These are phyloP conservation scores for Drosophila miranda DNA, from an alignment of 1,140 invertebrate genomes.

Conservation along the genomic window DNA sequence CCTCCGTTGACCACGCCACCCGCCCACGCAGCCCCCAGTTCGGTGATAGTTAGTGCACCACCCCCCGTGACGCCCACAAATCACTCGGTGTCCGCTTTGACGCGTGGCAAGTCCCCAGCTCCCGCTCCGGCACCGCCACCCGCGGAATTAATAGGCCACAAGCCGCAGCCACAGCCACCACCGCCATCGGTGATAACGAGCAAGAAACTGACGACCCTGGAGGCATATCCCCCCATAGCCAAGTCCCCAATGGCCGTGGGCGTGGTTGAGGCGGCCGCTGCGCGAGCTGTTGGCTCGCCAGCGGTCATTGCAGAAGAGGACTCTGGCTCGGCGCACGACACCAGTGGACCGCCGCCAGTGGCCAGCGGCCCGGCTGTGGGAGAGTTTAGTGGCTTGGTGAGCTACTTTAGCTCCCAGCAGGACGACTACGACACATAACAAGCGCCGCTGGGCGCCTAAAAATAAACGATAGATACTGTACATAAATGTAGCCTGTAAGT, in stretches of 20 bases:
- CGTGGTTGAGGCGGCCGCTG: constrained; percentile 40
- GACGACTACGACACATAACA: constrained; percentile 83
- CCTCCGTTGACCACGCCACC: constrained; percentile 67
- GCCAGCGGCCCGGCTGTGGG: constrained; percentile 69
- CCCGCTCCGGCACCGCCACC: constrained; percentile 23
- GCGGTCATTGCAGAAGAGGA: constrained; percentile 59
- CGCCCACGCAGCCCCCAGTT: constrained; percentile 57
- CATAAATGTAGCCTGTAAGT: constrained; percentile 23
- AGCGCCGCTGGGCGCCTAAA: constrained; percentile 56
- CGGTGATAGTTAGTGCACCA: constrained; percentile 68
- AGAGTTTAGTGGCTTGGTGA: constrained; percentile 91
- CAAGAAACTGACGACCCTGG: constrained; percentile 74
- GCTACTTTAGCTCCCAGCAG: constrained; percentile 91
- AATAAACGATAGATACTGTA: constrained; percentile 19
- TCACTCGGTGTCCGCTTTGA: constrained; percentile 62
- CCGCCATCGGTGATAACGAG: constrained; percentile 53
- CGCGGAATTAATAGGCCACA: background rate
- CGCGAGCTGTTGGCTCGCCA: constrained; percentile 43
- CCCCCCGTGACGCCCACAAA: constrained; percentile 58
- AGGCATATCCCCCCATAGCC: constrained; percentile 56
- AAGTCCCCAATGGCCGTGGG: constrained; percentile 62
- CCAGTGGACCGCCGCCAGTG: constrained; percentile 27
- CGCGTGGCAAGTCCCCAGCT: constrained; percentile 50
- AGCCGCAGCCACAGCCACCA: constrained; percentile 23
- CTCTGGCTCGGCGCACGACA: constrained; percentile 67